A percentile compares a stretch with the other conserved stretches of the same genome.
Evolutionary conservation across 2,113 vertebrate genomes (phyloP).

Genomic region (Festucalex cinctus): DNA sequence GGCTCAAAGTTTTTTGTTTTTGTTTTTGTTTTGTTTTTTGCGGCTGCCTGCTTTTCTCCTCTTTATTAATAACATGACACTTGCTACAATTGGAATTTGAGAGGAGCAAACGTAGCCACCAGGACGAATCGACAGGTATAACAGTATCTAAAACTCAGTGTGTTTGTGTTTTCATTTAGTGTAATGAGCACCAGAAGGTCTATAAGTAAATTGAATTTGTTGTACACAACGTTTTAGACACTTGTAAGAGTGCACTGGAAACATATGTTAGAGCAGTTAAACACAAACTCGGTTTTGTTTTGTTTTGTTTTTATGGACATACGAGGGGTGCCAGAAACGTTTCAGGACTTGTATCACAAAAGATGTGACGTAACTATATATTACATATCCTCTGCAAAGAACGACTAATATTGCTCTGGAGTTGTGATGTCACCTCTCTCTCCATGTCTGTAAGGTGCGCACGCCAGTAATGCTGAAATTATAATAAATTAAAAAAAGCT

Average conservation of each 20-base stretch:
- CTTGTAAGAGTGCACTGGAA: neutral
- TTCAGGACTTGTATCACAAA: no score
- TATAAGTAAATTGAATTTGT: neutral
- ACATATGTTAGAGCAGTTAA: neutral
- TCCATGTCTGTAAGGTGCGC: no score
- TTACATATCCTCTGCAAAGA: no score
- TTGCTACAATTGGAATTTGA: neutral
- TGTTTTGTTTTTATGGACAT: neutral
- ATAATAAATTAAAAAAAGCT: no score
- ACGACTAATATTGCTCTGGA: no score
- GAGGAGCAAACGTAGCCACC: neutral
- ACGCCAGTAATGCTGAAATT: no score
- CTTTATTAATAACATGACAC: neutral
- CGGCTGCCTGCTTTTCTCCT: slow-evolving; percentile 18
- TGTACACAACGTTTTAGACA: neutral
- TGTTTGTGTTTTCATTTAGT: neutral
- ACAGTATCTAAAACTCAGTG: neutral
- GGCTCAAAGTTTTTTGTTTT: slow-evolving; percentile 35
- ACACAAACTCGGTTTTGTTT: neutral
- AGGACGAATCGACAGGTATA: neutral
- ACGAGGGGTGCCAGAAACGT: neutral
- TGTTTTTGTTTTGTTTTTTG: no score
- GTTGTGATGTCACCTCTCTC: no score
- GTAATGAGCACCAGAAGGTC: neutral
- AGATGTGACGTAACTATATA: no score